Evolutionary conservation across 2,888 invertebrate genomes (phyloP), one percentile per base, ranked within the genome.

Genomic region (Germaria angustata): DNA sequence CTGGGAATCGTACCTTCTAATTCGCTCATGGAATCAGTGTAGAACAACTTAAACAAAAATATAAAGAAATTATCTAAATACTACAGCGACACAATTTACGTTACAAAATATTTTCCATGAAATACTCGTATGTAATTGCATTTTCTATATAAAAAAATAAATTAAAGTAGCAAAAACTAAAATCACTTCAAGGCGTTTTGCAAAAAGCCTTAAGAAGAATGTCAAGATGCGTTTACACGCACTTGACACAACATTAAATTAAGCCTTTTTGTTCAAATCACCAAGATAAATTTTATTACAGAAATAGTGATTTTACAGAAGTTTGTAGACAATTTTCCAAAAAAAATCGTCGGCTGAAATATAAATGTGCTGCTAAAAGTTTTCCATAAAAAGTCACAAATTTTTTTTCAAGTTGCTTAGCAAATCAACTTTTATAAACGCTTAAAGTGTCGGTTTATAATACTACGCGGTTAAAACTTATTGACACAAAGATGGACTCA

Each of bases 241-340:
- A 78, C 69, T 81, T 81, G 77, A 81, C 81, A 73, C 81, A 81
- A 73, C 72, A 81, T 69, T 73, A 73, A 73, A 78, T 81, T 63
- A 81, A 81, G 81, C 41, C 68, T 73, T 81, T 71, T 66, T 22
- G 28, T 6, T 41, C 24, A 34, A 61, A 72, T 41, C 55, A 46
- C 55, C 22, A 55, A 22, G 44, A 68, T 73, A 68, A 77, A 20
- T 55, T 77, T 77, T 63, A 9, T 7, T 55, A 39, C 36, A 20
- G 17, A 53, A 8, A n/a, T n/a, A 69, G 46, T 68, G 28, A 77
- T 77, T 76, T 77, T 72, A 72, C 13, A 28, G 28, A 28, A 3
- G 28, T 6, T n/a, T 28, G 28, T 28, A 28, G 46, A 65, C 34
- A 11, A 22, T 46, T 57, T 17, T 4, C 5, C 32, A 32, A 49